These are phyloP conservation scores for Lytechinus pictus DNA, from an alignment of 35 echinoderm and acorn worm species.

Conservation along the genomic window DNA sequence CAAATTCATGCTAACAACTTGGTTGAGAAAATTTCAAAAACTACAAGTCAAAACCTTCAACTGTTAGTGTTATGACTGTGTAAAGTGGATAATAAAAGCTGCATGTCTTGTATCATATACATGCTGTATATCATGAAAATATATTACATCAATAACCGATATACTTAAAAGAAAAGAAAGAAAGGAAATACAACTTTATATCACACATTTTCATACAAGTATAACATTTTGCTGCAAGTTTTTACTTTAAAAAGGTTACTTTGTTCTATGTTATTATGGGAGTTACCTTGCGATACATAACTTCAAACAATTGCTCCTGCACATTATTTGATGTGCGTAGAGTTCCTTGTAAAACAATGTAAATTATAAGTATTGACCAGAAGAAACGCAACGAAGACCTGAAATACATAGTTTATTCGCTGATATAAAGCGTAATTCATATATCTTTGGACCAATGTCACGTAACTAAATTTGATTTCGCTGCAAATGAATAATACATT, in stretches of 20 bases:
- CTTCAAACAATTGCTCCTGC: not conserved
- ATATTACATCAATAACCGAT: not conserved
- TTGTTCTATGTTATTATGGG: not conserved
- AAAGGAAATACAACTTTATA: not conserved
- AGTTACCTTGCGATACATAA: not conserved
- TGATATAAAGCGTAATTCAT: too few species aligned
- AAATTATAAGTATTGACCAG: too few species aligned
- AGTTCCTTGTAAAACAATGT: too few species aligned
- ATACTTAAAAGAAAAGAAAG: not conserved
- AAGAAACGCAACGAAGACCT: too few species aligned
- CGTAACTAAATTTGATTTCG: too few species aligned
- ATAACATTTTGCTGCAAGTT: too few species aligned
- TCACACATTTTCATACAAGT: not conserved
- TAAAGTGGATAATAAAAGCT: not conserved
- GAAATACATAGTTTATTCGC: too few species aligned
- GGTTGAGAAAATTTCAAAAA: not conserved
- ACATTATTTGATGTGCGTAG: not conserved
- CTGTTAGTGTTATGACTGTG: not conserved
- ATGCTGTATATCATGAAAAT: not conserved
- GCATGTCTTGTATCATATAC: not conserved
- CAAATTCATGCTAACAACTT: not conserved
- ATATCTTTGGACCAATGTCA: too few species aligned
- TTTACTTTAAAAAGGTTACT: too few species aligned
- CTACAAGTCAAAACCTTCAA: not conserved
- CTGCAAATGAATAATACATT: too few species aligned